These are phyloP conservation scores for Dipus sagitta DNA, from an alignment of 2,797 vertebrate genomes.

Conservation along the genomic window DNA sequence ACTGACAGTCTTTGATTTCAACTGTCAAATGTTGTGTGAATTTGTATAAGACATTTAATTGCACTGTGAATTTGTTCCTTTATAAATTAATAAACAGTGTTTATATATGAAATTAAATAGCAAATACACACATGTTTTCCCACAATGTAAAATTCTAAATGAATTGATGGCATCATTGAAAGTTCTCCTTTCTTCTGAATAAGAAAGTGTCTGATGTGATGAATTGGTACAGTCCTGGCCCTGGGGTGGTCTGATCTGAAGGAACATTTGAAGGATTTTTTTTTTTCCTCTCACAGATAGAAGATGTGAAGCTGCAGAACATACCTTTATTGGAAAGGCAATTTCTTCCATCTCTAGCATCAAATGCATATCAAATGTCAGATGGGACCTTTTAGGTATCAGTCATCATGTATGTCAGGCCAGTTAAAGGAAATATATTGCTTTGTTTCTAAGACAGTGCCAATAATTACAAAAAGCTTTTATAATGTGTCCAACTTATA, in stretches of 20 bases:
- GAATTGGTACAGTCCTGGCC: slow-evolving; percentile 17
- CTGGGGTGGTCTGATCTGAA: slow-evolving; percentile 54
- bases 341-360: slow-evolving; percentile 53
- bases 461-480: not conserved
- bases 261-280: slow-evolving; percentile 36
- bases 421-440: slow-evolving; percentile 51
- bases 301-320: slow-evolving; percentile 25
- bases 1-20: not conserved
- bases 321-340: not conserved
- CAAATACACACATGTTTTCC: not conserved
- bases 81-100: not conserved
- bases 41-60: not conserved
- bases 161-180: slow-evolving; percentile 17
- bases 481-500: not conserved
- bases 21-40: not conserved
- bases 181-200: slow-evolving; percentile 16
- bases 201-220: slow-evolving; percentile 5
- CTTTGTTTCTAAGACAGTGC: slow-evolving; percentile 57
- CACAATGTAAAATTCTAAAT: not conserved
- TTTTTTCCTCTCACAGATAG: slow-evolving; percentile 29
- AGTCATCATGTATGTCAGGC: slow-evolving; percentile 30
- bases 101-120: not conserved
- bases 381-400: slow-evolving; percentile 54
- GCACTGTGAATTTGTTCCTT: not conserved
- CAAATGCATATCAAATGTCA: slow-evolving; percentile 60